A percentile compares a stretch with the other conserved stretches of the same genome.
Conservation (phyloP, 2,113 vertebrate species). For the Apaloderma vittatum region DNA sequence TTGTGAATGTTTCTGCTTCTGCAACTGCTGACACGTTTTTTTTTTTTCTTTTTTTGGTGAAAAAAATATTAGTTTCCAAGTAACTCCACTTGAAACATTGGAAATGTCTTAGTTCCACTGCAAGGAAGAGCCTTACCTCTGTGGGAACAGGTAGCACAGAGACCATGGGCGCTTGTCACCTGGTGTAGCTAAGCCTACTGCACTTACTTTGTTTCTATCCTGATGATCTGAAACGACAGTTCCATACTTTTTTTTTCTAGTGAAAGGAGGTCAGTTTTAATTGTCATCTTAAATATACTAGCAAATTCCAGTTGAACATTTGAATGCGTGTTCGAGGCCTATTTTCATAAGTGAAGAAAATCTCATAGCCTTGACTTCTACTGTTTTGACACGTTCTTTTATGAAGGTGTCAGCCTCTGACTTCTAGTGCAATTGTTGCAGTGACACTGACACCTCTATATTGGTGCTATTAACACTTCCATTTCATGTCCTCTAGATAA, state of each 20-base stretch:
- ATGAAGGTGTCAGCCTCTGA: slow-evolving; percentile 48
- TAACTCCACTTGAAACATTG: background rate
- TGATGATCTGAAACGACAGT: background rate
- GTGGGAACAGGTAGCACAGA: background rate
- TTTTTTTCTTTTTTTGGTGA: background rate
- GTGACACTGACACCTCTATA: slow-evolving; percentile 47
- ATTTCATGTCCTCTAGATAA: slow-evolving; percentile 33
- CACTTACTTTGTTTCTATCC: background rate
- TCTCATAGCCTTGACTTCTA: slow-evolving; percentile 25
- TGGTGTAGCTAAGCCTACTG: background rate
- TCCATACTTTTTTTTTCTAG: background rate
- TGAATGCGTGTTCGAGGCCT: background rate
- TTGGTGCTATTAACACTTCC: slow-evolving; percentile 62
- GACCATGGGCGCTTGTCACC: background rate
- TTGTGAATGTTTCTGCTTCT: background rate
- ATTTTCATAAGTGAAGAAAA: background rate
- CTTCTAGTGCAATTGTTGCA: slow-evolving; percentile 40
- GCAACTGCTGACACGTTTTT: background rate
- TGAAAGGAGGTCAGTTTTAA: slow-evolving; percentile 5
- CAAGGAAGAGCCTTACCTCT: background rate
- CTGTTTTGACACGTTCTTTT: slow-evolving; percentile 54
- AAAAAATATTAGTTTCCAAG: background rate
- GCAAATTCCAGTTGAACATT: slow-evolving; percentile 4
- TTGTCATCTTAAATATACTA: slow-evolving; percentile 6
- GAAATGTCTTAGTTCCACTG: background rate